Evolutionary conservation across 1,140 invertebrate species (phyloP), one percentile per base, ranked within the genome.

Genomic region (Aphelenchoides fujianensis): DNA sequence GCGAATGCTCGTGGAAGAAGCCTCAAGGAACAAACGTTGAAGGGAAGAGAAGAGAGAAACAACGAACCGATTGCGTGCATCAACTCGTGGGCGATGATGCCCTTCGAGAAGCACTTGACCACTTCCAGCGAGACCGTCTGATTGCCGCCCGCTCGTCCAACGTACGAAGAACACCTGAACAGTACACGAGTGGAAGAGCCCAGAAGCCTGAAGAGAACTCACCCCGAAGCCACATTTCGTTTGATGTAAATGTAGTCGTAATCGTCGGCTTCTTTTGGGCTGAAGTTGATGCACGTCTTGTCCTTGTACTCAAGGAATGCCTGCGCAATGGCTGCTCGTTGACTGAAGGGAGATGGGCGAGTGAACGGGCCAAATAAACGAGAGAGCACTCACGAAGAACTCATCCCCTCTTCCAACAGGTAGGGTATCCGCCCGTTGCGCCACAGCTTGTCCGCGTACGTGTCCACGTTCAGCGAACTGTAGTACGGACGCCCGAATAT

Each of bases 361-460:
- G 2, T 32, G 12, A 68, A 12, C 27, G 36, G 28, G 72, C 12
- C 34, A 19, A 19, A 16, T 30, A 64, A 77, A 77, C 28, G 31
- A n/a, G 16, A 76, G 16, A 68, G 2, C 54, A 80, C 76, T 70
- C 52, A 83, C 81, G 72, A 69, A 64, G 63, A 41, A n/a, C 72
- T 83, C 82, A 83, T 84, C 61, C 83, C 83, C 52, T 83, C 83
- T 71, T 83, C 82, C 16, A 83, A 53, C 74, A 84, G 71, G 71
- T 83, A 83, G 2, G 82, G 82, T 16, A 83, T 77, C 34, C 67
- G 69, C 27, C 75, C 83, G 7, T 80, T 72, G 7, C 48, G 41
- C 82, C 82, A 83, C 27, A 83, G 62, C 72, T 83, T 83, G 61
- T 83, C 81, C 16, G 82, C 69, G 53, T 84, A 83, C 2, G 82